Percentiles rank a stretch among this genome's conserved stretches.
These are phyloP conservation scores for Drosophila fuyamai DNA, from an alignment of 1,140 invertebrate genomes.

Conservation along the genomic window DNA sequence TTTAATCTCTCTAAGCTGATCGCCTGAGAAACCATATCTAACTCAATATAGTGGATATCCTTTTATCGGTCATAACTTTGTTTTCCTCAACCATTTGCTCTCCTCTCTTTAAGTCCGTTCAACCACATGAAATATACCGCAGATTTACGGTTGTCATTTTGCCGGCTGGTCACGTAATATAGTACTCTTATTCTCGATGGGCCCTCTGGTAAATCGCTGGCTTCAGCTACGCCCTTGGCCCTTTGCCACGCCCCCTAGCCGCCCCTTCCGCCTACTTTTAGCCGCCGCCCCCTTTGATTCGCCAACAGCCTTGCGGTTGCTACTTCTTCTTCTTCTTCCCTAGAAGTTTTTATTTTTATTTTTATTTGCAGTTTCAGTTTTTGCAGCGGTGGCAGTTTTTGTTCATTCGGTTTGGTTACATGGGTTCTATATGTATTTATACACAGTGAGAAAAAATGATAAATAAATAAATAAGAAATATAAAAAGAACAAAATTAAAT, in stretches of 20 bases:
- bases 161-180: conserved; percentile 71
- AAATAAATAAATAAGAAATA: not conserved
- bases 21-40: not conserved
- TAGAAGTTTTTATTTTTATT: conserved; percentile 68
- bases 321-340: conserved; percentile 27
- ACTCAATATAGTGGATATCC: not conserved
- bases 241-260: conserved; percentile 23
- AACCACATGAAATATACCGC: conserved; percentile 76
- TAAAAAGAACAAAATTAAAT: too few relatives aligned
- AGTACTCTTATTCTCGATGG: conserved; percentile 54
- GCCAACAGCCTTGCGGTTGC: conserved; percentile 41
- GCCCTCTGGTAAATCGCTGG: conserved; percentile 24
- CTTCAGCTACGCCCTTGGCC: conserved; percentile 40
- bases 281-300: conserved; percentile 7
- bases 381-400: conserved; percentile 66
- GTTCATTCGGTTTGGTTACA: conserved; percentile 59
- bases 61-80: not conserved
- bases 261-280: not conserved
- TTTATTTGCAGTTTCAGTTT: conserved; percentile 78
- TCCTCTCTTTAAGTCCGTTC: conserved; percentile 20
- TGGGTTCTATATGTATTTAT: conserved; percentile 37
- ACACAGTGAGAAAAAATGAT: not conserved
- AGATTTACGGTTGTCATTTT: conserved; percentile 80
- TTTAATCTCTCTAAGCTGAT: not conserved
- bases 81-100: not conserved